Base-by-base conservation (phyloP, 2,888 invertebrate species). In the Phymatocera aterrima region DNA sequence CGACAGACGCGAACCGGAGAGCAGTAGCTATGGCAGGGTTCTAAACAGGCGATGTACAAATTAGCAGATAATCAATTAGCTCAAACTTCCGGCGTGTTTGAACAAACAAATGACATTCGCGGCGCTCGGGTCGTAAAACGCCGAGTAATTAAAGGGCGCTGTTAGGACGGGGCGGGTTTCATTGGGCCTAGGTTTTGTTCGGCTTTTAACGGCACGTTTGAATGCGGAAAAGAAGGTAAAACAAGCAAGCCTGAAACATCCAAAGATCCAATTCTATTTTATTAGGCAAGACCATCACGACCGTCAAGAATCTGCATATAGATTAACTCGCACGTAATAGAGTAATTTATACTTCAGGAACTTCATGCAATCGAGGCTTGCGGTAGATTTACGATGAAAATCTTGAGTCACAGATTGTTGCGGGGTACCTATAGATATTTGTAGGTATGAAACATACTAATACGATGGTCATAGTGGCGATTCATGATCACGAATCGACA, bases 21-120 rank as follows among this genome's bases (percentile, higher is more conserved):
- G 57, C 12, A n/a, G n/a, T n/a, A n/a, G n/a, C n/a, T n/a, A n/a
- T n/a, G n/a, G n/a, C n/a, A 31, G 24, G 18, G 64, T 64, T 77
- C 77, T 79, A 77, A 75, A 64, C 81, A 82, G 81, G 74, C 77
- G 82, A 86, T 84, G 82, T 86, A 87, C 87, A 88, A 87, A 88
- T 89, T 88, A 89, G 85, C 87, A 83, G 86, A 88, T 86, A 86
- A 89, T 87, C 88, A 89, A 89, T 89, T 88, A 87, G 83, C 83
- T 80, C 64, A 60, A 82, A 86, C 87, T 86, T 87, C 88, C 87
- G 86, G 87, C 83, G 81, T 82, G 84, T 83, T 84, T 86, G 82
- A 84, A 77, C 87, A 87, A 87, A 86, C 85, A 87, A 88, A 86
- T 87, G 85, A 87, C 86, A 87, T 83, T 77, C 78, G 68, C 46